These are phyloP conservation scores for Plebejus anna DNA, from an alignment of 2,888 invertebrate species.

Conservation along the genomic window DNA sequence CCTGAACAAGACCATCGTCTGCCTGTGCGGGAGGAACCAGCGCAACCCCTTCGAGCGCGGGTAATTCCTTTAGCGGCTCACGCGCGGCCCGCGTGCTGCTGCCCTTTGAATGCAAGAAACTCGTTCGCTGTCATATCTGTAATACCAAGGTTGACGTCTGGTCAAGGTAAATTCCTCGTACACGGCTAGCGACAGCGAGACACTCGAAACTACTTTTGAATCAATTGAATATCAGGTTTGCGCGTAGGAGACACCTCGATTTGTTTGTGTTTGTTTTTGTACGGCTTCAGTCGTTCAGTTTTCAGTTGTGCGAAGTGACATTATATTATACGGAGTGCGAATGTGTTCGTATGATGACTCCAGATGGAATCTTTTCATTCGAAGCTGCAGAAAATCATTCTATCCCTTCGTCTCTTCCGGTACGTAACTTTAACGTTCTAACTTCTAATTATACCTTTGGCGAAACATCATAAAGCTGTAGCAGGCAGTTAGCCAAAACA, in stretches of 20 bases:
- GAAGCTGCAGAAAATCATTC: slow-evolving; percentile 7
- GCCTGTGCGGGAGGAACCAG: slow-evolving; percentile 73
- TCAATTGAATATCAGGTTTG: slow-evolving; percentile 1
- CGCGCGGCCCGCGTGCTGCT: background rate
- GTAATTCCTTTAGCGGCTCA: slow-evolving; percentile 51
- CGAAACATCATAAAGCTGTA: slow-evolving; percentile 22
- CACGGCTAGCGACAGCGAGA: slow-evolving; percentile 38
- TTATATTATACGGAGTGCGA: background rate
- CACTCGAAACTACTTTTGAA: slow-evolving; percentile 27
- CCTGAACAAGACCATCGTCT: slow-evolving; percentile 76
- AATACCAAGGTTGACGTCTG: slow-evolving; percentile 63
- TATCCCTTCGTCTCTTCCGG: slow-evolving; percentile 14
- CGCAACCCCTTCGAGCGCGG: slow-evolving; percentile 76
- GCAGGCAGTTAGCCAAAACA: slow-evolving; percentile 28
- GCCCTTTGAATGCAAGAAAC: slow-evolving; percentile 41
- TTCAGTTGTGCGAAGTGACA: background rate
- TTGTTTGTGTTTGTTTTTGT: slow-evolving; percentile 25
- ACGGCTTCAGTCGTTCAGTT: slow-evolving; percentile 3
- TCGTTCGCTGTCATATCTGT: slow-evolving; percentile 56
- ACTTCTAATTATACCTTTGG: slow-evolving; percentile 21
- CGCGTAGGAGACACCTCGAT: background rate
- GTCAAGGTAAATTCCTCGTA: slow-evolving; percentile 60
- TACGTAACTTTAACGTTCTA: slow-evolving; percentile 14
- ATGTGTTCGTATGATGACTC: background rate
- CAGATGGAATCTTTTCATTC: slow-evolving; percentile 8